These are phyloP conservation scores for Colaptes auratus DNA, from an alignment of 2,113 vertebrate genomes.

Conservation along the genomic window DNA sequence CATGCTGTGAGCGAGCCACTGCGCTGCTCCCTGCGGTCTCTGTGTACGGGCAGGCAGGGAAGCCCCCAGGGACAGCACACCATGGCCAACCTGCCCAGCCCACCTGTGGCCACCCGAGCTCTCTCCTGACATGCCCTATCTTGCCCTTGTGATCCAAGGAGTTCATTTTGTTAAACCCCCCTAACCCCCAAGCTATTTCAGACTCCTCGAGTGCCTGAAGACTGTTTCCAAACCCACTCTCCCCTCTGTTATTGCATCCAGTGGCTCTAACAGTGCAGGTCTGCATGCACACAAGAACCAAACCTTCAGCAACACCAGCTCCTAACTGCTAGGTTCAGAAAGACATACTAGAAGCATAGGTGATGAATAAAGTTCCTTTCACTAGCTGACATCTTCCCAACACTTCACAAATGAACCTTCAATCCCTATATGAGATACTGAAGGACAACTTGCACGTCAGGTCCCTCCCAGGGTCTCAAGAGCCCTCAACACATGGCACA, in stretches of 20 bases:
- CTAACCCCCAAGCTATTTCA: neutral
- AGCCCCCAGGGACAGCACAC: neutral
- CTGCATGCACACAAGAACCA: accelerated
- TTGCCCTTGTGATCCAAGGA: neutral
- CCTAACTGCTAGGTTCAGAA: neutral
- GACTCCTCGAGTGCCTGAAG: neutral
- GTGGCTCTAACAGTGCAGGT: accelerated
- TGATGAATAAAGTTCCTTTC: neutral
- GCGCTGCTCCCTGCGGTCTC: neutral
- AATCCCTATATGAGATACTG: neutral
- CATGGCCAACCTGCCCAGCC: neutral
- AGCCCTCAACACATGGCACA: accelerated
- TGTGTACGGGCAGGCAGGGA: accelerated
- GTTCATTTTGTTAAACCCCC: neutral
- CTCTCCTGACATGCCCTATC: accelerated
- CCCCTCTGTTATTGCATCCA: neutral
- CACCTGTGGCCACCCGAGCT: neutral
- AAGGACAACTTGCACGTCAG: accelerated
- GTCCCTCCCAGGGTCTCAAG: neutral
- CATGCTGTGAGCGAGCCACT: accelerated
- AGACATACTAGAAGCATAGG: neutral
- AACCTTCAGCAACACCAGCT: neutral
- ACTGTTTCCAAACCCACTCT: neutral
- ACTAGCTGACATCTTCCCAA: neutral
- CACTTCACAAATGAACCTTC: neutral